These are phyloP conservation scores for Nephotettix cincticeps DNA, from an alignment of 1,140 invertebrate genomes.

Conservation along the genomic window DNA sequence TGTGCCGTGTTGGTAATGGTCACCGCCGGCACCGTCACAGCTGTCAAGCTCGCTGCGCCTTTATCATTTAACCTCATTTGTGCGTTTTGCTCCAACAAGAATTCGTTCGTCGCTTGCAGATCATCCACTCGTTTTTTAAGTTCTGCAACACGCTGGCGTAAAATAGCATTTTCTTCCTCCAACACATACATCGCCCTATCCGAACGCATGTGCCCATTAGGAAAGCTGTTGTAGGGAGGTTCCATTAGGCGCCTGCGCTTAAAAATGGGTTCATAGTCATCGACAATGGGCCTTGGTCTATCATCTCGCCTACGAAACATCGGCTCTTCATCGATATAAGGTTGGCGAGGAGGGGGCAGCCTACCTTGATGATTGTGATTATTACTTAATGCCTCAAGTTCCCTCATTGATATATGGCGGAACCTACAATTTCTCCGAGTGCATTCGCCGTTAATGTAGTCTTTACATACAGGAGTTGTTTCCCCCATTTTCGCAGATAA, in stretches of 20 bases:
- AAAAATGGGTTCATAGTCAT: slow-evolving; percentile 5
- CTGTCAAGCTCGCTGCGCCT: slow-evolving; percentile 51
- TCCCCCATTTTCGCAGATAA: neutral
- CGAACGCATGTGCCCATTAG: slow-evolving; percentile 29
- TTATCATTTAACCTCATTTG: slow-evolving; percentile 67
- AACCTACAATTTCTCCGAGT: slow-evolving; percentile 10
- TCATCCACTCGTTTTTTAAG: slow-evolving; percentile 63
- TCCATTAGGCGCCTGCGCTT: neutral
- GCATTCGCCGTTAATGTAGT: slow-evolving; percentile 10
- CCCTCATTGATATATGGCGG: slow-evolving; percentile 19
- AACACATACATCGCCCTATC: slow-evolving; percentile 47
- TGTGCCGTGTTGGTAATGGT: slow-evolving; percentile 56
- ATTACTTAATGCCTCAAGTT: neutral
- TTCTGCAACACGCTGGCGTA: slow-evolving; percentile 71
- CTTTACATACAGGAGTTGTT: slow-evolving; percentile 12
- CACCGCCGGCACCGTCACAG: slow-evolving; percentile 56
- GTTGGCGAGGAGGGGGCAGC: neutral
- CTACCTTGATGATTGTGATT: too few relatives aligned
- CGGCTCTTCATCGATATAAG: neutral
- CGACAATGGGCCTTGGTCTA: neutral
- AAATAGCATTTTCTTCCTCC: slow-evolving; percentile 72
- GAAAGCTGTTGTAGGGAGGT: neutral
- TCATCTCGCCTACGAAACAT: slow-evolving; percentile 8
- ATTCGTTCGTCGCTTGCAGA: slow-evolving; percentile 68
- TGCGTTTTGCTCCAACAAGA: slow-evolving; percentile 78